These are phyloP conservation scores for Festucalex cinctus DNA, from an alignment of 2,113 vertebrate genomes.

Conservation along the genomic window DNA sequence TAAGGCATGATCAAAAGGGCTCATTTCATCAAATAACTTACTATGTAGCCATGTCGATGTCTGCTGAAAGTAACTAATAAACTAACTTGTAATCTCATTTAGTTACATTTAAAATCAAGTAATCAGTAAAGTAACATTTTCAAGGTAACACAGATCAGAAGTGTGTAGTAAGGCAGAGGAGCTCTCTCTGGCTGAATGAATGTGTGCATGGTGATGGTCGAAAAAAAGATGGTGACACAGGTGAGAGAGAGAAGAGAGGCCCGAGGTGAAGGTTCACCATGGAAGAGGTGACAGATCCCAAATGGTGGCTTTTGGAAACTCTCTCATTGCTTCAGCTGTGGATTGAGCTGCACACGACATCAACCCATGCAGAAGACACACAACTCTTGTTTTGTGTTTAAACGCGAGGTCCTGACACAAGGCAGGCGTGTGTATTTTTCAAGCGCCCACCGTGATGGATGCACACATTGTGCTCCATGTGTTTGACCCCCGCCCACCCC, in stretches of 20 bases:
- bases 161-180: constrained; percentile 11
- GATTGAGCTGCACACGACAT: constrained; percentile 34
- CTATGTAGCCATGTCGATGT: too few species aligned
- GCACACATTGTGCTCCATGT: constrained; percentile 19
- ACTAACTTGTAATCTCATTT: too few species aligned
- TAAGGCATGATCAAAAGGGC: too few species aligned
- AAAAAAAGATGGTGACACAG: constrained; percentile 41
- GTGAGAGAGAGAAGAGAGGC: constrained; percentile 17
- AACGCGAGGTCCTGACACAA: constrained; percentile 25
- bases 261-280: constrained; percentile 41
- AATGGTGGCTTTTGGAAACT: constrained; percentile 49
- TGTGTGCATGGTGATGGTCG: constrained; percentile 35
- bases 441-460: constrained; percentile 37
- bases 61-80: too few species aligned
- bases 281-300: constrained; percentile 50
- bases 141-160: not conserved
- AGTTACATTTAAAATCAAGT: too few species aligned
- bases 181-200: constrained; percentile 39
- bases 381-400: constrained; percentile 4
- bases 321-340: constrained; percentile 40
- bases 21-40: too few species aligned
- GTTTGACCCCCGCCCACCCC: constrained; percentile 56
- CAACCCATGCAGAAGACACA: constrained; percentile 18
- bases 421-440: constrained; percentile 33
- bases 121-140: too few species aligned